phyloP scores from a whole-genome alignment of 2,113 vertebrate species.

The Erythrocercus mccallii region DNA sequence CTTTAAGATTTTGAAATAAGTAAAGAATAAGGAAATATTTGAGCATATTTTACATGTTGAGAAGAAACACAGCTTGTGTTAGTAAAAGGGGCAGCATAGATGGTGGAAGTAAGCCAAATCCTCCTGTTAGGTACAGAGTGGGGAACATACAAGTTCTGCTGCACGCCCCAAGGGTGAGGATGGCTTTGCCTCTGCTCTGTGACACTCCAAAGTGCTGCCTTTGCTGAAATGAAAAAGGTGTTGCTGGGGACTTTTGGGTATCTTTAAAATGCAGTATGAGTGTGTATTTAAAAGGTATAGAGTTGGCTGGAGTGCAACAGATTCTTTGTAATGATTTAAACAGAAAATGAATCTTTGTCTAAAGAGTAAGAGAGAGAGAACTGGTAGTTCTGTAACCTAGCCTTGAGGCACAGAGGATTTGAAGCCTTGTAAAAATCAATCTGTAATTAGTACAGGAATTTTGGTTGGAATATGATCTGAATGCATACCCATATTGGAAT shows the following conservation, averaged over 20 bases:
- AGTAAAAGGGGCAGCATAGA: neutral
- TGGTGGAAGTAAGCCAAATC: neutral
- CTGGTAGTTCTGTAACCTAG: neutral
- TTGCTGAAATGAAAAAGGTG: neutral
- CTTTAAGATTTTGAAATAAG: neutral
- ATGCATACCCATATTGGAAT: neutral
- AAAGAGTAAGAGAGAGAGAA: neutral
- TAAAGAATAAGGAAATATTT: neutral
- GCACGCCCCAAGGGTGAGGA: neutral
- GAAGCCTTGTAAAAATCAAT: conserved; percentile 1
- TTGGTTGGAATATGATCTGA: neutral
- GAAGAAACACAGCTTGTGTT: neutral
- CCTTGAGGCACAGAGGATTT: neutral
- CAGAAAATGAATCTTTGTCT: neutral
- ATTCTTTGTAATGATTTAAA: neutral
- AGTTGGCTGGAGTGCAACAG: neutral
- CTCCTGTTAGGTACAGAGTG: neutral
- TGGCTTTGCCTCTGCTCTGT: neutral
- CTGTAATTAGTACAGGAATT: conserved; percentile 18
- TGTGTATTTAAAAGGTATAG: neutral
- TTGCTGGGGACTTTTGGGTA: neutral
- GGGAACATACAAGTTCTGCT: neutral
- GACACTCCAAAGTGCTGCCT: neutral
- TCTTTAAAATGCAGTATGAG: neutral
- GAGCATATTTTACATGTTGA: neutral